These are phyloP conservation scores for Glyphotaelius pellucidus DNA, from an alignment of 2,888 invertebrate species.

Conservation along the genomic window DNA sequence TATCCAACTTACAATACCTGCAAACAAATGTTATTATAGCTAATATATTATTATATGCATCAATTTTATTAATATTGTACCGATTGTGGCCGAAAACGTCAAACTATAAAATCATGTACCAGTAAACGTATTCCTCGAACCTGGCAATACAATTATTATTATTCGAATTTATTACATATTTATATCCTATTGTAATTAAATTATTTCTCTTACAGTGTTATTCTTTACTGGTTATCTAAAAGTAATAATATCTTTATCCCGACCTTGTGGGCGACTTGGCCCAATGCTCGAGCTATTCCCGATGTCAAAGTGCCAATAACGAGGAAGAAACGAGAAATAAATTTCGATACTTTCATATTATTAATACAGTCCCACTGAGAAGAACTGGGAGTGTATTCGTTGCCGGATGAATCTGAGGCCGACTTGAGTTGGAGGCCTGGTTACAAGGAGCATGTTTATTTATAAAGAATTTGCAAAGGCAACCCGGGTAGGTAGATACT, in stretches of 20 bases:
- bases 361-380: neutral
- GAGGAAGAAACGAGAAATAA: neutral
- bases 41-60: too few species aligned
- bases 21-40: too few species aligned
- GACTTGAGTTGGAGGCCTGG: neutral
- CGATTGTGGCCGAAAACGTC: too few species aligned
- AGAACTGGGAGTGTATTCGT: neutral
- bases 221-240: neutral
- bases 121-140: too few species aligned
- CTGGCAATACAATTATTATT: too few species aligned
- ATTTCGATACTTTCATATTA: neutral
- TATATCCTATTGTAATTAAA: too few species aligned
- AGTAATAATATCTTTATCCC: neutral
- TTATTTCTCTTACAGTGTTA: neutral
- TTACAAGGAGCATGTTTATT: neutral
- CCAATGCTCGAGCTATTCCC: neutral
- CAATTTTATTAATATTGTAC: too few species aligned
- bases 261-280: neutral
- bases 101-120: too few species aligned
- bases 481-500: too few species aligned
- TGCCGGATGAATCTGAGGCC: neutral
- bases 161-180: too few species aligned
- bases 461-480: too few species aligned
- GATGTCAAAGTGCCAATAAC: neutral
- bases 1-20: too few species aligned